Evolutionary conservation across 2,113 vertebrate genomes (phyloP), one percentile per base, ranked within the genome.

Genomic region (Cathartes aura): DNA sequence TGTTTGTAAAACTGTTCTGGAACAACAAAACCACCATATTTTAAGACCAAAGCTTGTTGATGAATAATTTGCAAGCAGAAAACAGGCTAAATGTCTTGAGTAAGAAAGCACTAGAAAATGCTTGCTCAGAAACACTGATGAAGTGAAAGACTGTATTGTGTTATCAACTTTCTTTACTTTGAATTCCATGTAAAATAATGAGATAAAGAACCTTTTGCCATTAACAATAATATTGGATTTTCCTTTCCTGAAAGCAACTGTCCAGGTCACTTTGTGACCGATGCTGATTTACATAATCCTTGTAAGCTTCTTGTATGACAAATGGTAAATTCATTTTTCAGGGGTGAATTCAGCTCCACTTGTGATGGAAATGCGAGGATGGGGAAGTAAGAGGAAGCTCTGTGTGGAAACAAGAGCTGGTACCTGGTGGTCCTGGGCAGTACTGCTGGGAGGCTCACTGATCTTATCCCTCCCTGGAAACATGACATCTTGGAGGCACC

Each of bases 21-120:
- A 95, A 71, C 29, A 89, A 85, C 47, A 93, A 89, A 87, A 11
- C 19, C 34, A 52, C 22, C 12, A 20, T 78, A 92, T 89, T 90
- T 93, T 90, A 90, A 90, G 47, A 90, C 11, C 11, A 11, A 96
- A 89, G 17, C 64, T 91, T 94, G 63, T 34, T 92, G 71, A 66
- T 82, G 24, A 83, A 90, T 88, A 81, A 74, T 89, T 62, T 97
- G 42, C 38, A 71, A 89, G 48, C 55, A 81, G 55, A 94, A 89
- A 92, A 23, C 22, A 67, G 4, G 20, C 36, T 81, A 88, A 93
- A 90, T 73, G 15, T 64, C 74, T 79, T 79, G 11, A 17, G 48
- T 76, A 85, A 78, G 60, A 72, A 75, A 91, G 23, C 26, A 79
- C 36, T 71, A 81, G 76, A 71, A 87, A 95, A 93, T 43, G 18